These are phyloP conservation scores for Cotesia chilonis DNA, from an alignment of 1,140 invertebrate genomes.

Conservation along the genomic window DNA sequence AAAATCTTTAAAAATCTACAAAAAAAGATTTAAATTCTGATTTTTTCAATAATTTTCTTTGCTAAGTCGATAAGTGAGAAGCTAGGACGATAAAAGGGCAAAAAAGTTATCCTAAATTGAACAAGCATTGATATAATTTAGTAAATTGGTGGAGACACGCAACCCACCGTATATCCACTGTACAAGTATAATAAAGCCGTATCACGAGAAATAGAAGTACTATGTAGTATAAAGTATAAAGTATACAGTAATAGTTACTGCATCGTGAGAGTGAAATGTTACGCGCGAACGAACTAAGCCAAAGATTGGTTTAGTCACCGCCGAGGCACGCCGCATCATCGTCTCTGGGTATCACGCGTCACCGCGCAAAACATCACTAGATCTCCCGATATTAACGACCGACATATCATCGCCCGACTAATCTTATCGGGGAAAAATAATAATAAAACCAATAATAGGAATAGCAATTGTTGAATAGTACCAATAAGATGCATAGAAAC, in stretches of 20 bases:
- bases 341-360: constrained; percentile 57
- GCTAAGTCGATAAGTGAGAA: too few relatives aligned
- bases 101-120: not conserved
- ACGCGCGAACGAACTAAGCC: constrained; percentile 60
- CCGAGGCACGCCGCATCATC: constrained; percentile 57
- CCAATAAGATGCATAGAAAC: too few relatives aligned
- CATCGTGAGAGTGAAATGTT: constrained; percentile 35
- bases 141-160: constrained; percentile 9
- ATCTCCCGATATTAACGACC: not conserved
- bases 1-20: too few relatives aligned
- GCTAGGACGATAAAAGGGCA: too few relatives aligned
- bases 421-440: too few relatives aligned
- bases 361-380: constrained; percentile 40
- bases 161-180: not conserved
- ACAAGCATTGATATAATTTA: not conserved
- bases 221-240: too few relatives aligned
- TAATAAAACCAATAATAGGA: too few relatives aligned
- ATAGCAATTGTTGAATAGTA: too few relatives aligned
- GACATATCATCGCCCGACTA: not conserved
- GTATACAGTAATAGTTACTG: too few relatives aligned
- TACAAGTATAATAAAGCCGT: not conserved
- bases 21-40: too few relatives aligned
- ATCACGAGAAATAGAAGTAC: not conserved
- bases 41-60: too few relatives aligned
- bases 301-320: constrained; percentile 65